Conservation (phyloP, 2,797 vertebrate genomes). For the Dendrocincla fuliginosa region DNA sequence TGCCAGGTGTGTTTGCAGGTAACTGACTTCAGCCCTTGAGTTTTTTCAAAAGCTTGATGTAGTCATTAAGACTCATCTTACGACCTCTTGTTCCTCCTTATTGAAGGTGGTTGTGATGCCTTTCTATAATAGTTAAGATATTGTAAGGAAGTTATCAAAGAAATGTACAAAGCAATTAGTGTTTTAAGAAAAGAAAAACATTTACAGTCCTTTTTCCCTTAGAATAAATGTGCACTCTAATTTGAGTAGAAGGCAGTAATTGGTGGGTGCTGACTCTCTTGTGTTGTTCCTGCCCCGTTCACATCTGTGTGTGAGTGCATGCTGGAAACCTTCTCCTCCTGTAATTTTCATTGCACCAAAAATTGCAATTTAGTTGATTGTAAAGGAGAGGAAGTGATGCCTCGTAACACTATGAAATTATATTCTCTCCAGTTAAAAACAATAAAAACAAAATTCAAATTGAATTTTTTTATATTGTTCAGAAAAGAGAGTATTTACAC, state of each 20-base stretch:
- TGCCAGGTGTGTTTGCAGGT: background rate
- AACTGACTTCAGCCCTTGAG: background rate
- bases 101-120: slow-evolving; percentile 9
- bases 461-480: background rate
- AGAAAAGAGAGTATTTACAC: background rate
- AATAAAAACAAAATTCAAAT: background rate
- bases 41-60: background rate
- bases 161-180: slow-evolving; percentile 48
- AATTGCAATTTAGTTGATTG: slow-evolving; percentile 37
- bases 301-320: background rate
- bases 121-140: background rate
- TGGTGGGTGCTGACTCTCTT: slow-evolving; percentile 46
- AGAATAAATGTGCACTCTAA: slow-evolving; percentile 30
- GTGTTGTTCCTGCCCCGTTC: slow-evolving; percentile 22
- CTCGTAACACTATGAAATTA: background rate
- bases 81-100: background rate
- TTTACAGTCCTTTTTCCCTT: slow-evolving; percentile 33
- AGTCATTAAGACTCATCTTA: background rate
- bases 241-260: slow-evolving; percentile 55
- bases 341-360: slow-evolving; percentile 44
- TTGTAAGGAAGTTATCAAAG: slow-evolving; percentile 1
- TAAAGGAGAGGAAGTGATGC: slow-evolving; percentile 4
- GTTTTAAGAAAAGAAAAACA: slow-evolving; percentile 53
- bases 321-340: slow-evolving; percentile 47
- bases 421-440: background rate